phyloP scores from a whole-genome alignment of 2,888 invertebrate species.

The Digitonthophagus gazella region DNA sequence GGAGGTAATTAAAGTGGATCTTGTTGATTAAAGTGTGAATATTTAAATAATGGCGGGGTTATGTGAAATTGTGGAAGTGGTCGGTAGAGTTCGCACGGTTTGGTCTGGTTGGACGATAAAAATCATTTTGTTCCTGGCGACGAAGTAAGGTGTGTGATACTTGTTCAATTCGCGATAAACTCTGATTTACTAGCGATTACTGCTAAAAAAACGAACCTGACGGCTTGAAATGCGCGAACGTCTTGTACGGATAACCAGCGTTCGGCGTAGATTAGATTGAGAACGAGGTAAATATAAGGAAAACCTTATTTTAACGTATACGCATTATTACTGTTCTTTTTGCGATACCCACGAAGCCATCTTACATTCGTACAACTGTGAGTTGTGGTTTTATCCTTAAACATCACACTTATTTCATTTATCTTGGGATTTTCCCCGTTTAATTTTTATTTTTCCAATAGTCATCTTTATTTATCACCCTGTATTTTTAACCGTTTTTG shows the following conservation, averaged over 20 bases:
- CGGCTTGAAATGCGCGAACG: slow-evolving; percentile 29
- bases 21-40: neutral
- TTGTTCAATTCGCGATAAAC: slow-evolving; percentile 33
- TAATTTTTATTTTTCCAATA: slow-evolving; percentile 1
- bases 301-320: slow-evolving; percentile 18
- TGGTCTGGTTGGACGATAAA: slow-evolving; percentile 21
- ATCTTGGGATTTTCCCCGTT: neutral
- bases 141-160: slow-evolving; percentile 32
- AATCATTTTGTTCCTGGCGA: slow-evolving; percentile 34
- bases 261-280: slow-evolving; percentile 30
- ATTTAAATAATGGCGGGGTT: slow-evolving; percentile 22
- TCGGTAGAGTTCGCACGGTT: slow-evolving; percentile 25
- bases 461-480: neutral
- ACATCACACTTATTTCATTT: slow-evolving; percentile 13
- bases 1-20: neutral
- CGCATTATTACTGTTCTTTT: slow-evolving; percentile 25
- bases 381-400: slow-evolving; percentile 19
- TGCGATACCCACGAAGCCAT: slow-evolving; percentile 32
- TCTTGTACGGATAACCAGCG: slow-evolving; percentile 29
- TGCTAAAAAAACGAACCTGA: slow-evolving; percentile 23
- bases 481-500: slow-evolving; percentile 2
- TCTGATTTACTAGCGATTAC: slow-evolving; percentile 28
- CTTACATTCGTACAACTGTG: slow-evolving; percentile 25
- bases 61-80: slow-evolving; percentile 15
- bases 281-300: slow-evolving; percentile 30